Conservation (phyloP, 2,888 invertebrate genomes). For the Rugalucina vietnamica region DNA sequence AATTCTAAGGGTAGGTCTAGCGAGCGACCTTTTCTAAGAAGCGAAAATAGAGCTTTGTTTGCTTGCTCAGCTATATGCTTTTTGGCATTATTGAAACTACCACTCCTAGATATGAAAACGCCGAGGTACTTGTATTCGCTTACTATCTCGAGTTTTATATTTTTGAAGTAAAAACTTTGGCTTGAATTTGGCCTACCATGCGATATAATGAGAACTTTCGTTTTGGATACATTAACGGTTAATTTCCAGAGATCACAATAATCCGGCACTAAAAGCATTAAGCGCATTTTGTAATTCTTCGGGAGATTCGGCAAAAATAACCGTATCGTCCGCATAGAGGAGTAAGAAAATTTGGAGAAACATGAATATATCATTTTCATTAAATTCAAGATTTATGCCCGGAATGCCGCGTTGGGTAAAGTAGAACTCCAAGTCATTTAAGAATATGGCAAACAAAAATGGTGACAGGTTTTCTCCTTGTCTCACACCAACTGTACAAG, state of each 20-base stretch:
- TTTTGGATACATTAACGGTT: constrained; percentile 15
- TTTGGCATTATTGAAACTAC: constrained; percentile 15
- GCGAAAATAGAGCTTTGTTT: constrained; percentile 8
- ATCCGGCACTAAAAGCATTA: constrained; percentile 13
- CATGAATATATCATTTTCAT: neutral
- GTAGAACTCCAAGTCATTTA: constrained; percentile 14
- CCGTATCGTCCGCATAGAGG: constrained; percentile 40
- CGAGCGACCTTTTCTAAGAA: neutral
- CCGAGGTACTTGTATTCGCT: constrained; percentile 24
- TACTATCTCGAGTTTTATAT: constrained; percentile 1
- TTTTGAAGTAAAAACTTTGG: neutral
- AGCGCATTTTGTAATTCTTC: constrained; percentile 5
- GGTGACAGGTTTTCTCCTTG: constrained; percentile 18
- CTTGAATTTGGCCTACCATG: neutral
- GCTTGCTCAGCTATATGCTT: constrained; percentile 16
- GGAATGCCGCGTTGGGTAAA: neutral
- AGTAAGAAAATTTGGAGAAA: constrained; percentile 11
- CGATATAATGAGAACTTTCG: constrained; percentile 12
- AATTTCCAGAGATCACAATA: constrained; percentile 41
- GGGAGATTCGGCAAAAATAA: constrained; percentile 22
- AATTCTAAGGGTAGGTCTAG: neutral
- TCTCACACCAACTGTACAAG: neutral
- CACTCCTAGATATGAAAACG: constrained; percentile 1
- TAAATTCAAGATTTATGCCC: neutral
- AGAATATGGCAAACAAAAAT: constrained; percentile 2